Evolutionary conservation across 2,888 invertebrate genomes (phyloP).

Genomic region (Nasonovia ribisnigri): DNA sequence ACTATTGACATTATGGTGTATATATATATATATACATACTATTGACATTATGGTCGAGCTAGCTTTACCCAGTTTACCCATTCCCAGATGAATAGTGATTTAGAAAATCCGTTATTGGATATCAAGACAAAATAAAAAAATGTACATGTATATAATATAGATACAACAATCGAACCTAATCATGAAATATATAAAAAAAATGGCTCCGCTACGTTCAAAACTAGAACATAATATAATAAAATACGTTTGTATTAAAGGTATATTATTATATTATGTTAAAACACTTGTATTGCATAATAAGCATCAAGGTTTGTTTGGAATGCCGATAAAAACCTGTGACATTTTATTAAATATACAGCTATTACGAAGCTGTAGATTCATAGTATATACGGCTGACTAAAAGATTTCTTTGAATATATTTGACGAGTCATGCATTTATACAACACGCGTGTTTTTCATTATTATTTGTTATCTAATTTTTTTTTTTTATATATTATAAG

Average conservation of each 20-base stretch:
- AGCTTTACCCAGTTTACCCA: neutral
- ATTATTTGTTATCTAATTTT: constrained; percentile 5
- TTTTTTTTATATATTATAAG: neutral
- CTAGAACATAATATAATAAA: constrained; percentile 1
- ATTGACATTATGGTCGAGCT: neutral
- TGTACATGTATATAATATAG: neutral
- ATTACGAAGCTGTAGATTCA: neutral
- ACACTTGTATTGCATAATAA: constrained; percentile 23
- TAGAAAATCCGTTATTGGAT: constrained; percentile 50
- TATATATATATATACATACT: neutral
- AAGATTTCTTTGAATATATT: constrained; percentile 33
- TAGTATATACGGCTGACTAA: neutral
- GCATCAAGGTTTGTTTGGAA: constrained; percentile 6
- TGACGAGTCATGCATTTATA: neutral
- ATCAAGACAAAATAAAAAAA: neutral
- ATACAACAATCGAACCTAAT: constrained; percentile 18
- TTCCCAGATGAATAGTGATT: constrained; percentile 11
- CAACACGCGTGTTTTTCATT: constrained; percentile 15
- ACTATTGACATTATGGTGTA: neutral
- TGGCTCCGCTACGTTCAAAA: neutral
- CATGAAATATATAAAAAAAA: constrained; percentile 4
- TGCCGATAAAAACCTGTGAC: constrained; percentile 23
- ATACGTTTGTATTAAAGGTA: neutral
- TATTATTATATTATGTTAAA: neutral
- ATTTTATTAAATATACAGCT: neutral